Conservation (phyloP, 2,888 invertebrate species). For the Temnothorax rugatulus region DNA sequence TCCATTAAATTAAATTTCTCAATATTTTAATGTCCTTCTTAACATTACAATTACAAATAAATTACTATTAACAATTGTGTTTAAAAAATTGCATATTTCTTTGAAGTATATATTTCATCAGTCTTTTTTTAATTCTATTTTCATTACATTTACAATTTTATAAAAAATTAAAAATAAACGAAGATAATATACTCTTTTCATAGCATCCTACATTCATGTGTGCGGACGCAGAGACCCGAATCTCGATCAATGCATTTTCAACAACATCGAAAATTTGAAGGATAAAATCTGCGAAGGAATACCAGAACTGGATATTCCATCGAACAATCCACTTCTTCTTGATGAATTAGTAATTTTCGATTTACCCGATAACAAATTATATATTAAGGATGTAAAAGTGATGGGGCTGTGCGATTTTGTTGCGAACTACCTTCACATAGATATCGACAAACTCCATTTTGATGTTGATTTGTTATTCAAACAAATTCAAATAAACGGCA, state of each 20-base stretch:
- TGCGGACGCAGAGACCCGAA: slow-evolving; percentile 82
- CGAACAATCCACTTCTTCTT: slow-evolving; percentile 79
- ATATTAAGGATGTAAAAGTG: slow-evolving; percentile 74
- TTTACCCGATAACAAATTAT: slow-evolving; percentile 73
- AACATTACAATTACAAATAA: not conserved
- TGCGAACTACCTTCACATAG: slow-evolving; percentile 66
- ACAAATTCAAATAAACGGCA: slow-evolving; percentile 70
- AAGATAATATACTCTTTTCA: slow-evolving; percentile 1
- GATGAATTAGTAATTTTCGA: slow-evolving; percentile 74
- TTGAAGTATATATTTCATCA: not conserved
- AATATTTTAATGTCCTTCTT: not conserved
- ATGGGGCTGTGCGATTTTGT: slow-evolving; percentile 74
- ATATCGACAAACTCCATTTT: slow-evolving; percentile 71
- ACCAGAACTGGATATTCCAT: slow-evolving; percentile 80
- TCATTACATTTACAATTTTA: not conserved
- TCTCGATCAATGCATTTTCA: slow-evolving; percentile 77
- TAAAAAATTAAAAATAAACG: not conserved
- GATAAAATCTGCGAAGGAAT: slow-evolving; percentile 77
- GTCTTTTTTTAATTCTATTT: not conserved
- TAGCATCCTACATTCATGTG: slow-evolving; percentile 76
- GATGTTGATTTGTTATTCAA: slow-evolving; percentile 69
- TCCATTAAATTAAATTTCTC: not conserved
- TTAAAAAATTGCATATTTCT: not conserved
- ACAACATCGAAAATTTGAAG: slow-evolving; percentile 75
- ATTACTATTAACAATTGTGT: not conserved